phyloP scores from a whole-genome alignment of 2,797 vertebrate genomes.

The Labeo calbasu region DNA sequence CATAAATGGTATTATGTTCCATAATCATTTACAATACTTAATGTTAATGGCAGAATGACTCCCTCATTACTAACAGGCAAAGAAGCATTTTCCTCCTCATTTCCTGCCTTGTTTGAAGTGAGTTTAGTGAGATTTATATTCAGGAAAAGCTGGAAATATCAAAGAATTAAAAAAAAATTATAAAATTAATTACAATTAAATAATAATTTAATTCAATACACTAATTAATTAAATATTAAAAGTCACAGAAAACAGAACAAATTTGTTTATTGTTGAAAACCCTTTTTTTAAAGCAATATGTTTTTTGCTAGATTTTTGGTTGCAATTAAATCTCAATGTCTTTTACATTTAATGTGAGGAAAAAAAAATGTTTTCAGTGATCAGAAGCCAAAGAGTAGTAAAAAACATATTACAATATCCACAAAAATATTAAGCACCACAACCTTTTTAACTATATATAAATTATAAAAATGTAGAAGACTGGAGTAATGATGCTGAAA shows the following conservation, averaged over 20 bases:
- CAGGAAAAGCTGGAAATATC: not conserved
- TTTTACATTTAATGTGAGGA: not conserved
- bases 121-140: not conserved
- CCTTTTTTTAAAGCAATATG: no score
- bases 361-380: not conserved
- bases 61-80: not conserved
- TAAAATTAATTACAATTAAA: not conserved
- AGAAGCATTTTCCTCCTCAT: not conserved
- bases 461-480: not conserved
- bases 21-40: not conserved
- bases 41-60: not conserved
- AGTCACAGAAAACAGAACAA: not conserved
- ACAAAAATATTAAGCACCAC: not conserved
- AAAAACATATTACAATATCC: not conserved
- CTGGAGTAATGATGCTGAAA: not conserved
- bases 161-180: not conserved
- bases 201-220: no score
- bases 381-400: not conserved
- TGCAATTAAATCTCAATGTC: no score
- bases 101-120: not conserved
- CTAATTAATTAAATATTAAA: not conserved
- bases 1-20: no score
- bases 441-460: no score
- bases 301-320: no score
- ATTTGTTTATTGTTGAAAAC: not conserved